Percentiles rank a stretch among this genome's conserved stretches.
phyloP scores from a whole-genome alignment of 2,113 vertebrate species.

The Taxidea taxus region DNA sequence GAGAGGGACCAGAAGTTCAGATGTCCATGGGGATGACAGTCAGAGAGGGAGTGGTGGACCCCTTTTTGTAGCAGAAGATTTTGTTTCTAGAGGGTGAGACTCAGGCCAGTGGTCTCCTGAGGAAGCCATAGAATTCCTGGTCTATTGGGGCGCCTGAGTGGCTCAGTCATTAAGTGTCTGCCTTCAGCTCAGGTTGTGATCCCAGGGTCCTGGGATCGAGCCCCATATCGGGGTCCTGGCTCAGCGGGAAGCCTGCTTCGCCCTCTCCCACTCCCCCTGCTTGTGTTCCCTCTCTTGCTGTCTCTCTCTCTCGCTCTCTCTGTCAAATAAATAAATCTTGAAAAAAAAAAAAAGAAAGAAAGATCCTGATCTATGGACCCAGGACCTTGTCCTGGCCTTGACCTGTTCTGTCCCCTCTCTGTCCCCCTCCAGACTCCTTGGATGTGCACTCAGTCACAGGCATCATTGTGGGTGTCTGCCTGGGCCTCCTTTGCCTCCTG shows the following conservation, averaged over 20 bases:
- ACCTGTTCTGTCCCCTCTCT: not conserved
- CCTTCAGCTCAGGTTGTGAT: too few species aligned
- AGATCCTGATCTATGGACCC: not conserved
- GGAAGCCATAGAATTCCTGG: not conserved
- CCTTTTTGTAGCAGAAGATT: not conserved
- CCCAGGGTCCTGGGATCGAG: too few species aligned
- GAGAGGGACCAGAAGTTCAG: not conserved
- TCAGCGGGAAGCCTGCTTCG: too few species aligned
- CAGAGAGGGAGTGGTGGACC: not conserved
- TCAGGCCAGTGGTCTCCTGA: not conserved
- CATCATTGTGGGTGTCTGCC: constrained; percentile 95
- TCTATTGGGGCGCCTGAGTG: too few species aligned
- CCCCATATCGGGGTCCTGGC: too few species aligned
- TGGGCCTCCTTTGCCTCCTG: constrained; percentile 95
- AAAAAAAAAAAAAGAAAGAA: too few species aligned
- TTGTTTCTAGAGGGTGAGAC: not conserved
- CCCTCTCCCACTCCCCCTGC: too few species aligned
- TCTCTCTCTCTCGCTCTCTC: too few species aligned
- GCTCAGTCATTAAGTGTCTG: too few species aligned
- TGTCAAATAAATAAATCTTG: too few species aligned
- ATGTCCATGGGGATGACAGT: not conserved
- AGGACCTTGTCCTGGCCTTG: not conserved
- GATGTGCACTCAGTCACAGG: constrained; percentile 95
- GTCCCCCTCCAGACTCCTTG: constrained; percentile 85
- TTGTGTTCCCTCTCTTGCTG: too few species aligned